Evolutionary conservation across 2,797 vertebrate species (phyloP).

Genomic region (Eulemur coronatus): DNA sequence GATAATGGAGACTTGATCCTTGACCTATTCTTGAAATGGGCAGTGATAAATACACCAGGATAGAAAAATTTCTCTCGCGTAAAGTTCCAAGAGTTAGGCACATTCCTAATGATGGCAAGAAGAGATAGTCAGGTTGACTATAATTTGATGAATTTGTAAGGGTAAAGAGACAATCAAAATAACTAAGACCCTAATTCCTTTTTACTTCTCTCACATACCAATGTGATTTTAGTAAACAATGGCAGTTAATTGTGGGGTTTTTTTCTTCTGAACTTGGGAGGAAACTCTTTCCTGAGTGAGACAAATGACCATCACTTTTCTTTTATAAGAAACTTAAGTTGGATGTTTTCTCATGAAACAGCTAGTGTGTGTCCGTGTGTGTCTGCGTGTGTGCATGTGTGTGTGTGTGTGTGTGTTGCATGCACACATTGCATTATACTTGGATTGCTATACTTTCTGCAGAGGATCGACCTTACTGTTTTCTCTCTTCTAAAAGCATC

Average conservation of each 20-base stretch:
- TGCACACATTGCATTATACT: background rate
- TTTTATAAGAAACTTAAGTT: background rate
- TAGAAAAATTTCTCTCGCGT: background rate
- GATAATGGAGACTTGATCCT: background rate
- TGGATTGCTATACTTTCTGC: background rate
- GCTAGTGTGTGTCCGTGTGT: background rate
- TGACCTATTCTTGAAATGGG: background rate
- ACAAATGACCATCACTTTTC: background rate
- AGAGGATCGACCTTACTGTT: background rate
- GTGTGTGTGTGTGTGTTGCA: rapidly evolving
- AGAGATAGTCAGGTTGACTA: background rate
- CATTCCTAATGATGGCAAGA: background rate
- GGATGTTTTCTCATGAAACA: background rate
- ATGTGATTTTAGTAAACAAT: background rate
- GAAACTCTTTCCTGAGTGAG: background rate
- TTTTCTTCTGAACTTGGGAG: background rate
- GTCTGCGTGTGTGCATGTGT: background rate
- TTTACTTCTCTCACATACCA: background rate
- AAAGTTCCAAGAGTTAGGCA: background rate
- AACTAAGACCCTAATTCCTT: background rate
- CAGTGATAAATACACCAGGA: background rate
- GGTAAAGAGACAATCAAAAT: background rate
- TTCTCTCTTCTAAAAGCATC: background rate
- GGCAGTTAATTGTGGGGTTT: background rate
- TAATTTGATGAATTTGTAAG: background rate